A percentile compares a stretch with the other conserved stretches of the same genome.
phyloP scores from a whole-genome alignment of 2,113 vertebrate species.

The Thinocorus orbignyianus region DNA sequence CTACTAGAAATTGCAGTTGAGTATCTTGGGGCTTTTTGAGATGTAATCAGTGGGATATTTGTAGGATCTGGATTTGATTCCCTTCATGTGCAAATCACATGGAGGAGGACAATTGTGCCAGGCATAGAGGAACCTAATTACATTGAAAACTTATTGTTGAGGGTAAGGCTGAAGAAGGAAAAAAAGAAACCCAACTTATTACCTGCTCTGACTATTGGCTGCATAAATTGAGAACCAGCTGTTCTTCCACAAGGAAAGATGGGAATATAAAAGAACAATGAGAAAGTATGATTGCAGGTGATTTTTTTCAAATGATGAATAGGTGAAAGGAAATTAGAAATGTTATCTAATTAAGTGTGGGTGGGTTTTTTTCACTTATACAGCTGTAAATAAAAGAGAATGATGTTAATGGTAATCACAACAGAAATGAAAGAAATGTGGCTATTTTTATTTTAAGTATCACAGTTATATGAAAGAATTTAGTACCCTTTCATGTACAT shows the following conservation, averaged over 20 bases:
- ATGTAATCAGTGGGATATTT: background rate
- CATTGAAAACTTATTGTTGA: background rate
- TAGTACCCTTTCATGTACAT: background rate
- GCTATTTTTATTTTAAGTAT: background rate
- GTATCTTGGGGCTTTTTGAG: background rate
- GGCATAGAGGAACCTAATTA: slow-evolving; percentile 3
- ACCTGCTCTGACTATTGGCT: background rate
- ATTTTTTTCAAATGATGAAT: background rate
- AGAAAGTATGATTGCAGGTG: background rate
- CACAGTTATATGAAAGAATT: background rate
- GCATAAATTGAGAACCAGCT: background rate
- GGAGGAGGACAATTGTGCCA: background rate
- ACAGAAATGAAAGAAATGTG: background rate
- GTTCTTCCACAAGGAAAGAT: background rate
- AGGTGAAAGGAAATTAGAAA: slow-evolving; percentile 7
- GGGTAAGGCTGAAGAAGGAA: background rate
- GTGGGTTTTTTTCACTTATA: background rate
- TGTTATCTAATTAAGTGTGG: background rate
- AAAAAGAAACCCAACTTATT: background rate
- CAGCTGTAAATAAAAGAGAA: background rate
- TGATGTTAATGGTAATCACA: background rate
- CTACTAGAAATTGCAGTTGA: background rate
- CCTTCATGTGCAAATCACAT: slow-evolving; percentile 8
- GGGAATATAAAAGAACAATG: background rate
- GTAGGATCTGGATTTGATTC: background rate